phyloP scores from a whole-genome alignment of 1,140 invertebrate genomes.

The Mizuhopecten yessoensis region DNA sequence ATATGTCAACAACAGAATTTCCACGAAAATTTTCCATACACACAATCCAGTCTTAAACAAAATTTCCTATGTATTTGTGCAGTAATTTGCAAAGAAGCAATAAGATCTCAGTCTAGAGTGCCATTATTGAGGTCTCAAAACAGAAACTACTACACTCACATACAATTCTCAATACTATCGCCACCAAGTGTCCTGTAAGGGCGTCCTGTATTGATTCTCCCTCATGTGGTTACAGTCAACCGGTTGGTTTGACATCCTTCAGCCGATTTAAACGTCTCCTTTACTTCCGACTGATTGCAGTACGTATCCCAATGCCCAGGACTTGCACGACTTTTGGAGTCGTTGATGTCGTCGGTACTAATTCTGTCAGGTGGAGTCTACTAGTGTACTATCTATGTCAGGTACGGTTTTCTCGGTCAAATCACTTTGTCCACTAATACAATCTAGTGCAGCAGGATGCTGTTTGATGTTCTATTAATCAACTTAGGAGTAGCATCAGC shows the following conservation, averaged over 20 bases:
- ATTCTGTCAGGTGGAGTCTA: no score
- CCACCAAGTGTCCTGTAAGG: neutral
- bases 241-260: neutral
- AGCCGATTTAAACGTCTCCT: neutral
- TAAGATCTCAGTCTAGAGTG: neutral
- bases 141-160: no score
- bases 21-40: neutral
- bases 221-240: no score
- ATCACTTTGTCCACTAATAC: neutral
- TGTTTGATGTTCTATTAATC: neutral
- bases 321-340: no score
- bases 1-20: neutral
- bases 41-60: neutral
- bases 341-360: no score
- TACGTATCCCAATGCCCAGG: no score
- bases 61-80: neutral
- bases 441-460: neutral
- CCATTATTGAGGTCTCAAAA: neutral
- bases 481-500: neutral
- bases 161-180: neutral
- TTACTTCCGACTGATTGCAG: neutral
- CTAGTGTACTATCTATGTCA: neutral
- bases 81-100: neutral
- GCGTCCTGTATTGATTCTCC: neutral
- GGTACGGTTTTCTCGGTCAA: neutral